Base-by-base conservation (phyloP, 2,113 vertebrate genomes). In the Hydrochoerus hydrochaeris region DNA sequence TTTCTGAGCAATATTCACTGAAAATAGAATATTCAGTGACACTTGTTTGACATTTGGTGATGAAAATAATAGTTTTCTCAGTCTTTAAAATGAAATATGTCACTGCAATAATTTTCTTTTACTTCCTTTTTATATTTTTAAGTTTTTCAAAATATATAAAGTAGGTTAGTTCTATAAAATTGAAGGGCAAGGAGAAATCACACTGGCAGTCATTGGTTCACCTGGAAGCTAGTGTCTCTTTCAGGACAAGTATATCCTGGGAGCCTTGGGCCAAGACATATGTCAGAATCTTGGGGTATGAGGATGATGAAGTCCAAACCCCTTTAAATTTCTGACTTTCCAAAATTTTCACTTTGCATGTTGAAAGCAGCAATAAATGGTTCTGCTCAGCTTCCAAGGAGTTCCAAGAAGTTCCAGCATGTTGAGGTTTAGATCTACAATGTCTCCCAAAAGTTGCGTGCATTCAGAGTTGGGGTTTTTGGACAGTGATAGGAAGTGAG, bases 41-140 rank as follows among this genome's bases (percentile, higher is more conserved):
- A 2, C 26, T 73, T 30, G 7, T 85, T 9, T 91, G 86, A 63
- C 54, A 54, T 38, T 82, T 87, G 63, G 49, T 75, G 20, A 67
- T 91, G 60, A 90, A 1, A 73, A 30, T 58, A 87, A 67, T 30
- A 94, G 14, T 3, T n/a, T 87, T 77, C 90, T 52, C 19, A 83
- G 13, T 8, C 38, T 77, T 95, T 86, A 86, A 94, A 88, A 92
- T 38, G 13, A 84, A 78, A 57, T 12, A 96, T 94, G 87, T 44
- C 8, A 77, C 12, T 58, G 11, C 0, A 44, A 46, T 41, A 41
- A 77, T 75, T 88, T 88, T 65, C 35, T 7, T 92, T 77, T 85
- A 69, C n/a, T 65, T 58, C 52, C 24, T 41, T 41, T 86, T 85
- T 86, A 4, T 67, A 38, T 32, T 85, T 88, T 69, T 85, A 78